Conservation (phyloP, 2,113 vertebrate genomes). For the Cebidichthys violaceus region DNA sequence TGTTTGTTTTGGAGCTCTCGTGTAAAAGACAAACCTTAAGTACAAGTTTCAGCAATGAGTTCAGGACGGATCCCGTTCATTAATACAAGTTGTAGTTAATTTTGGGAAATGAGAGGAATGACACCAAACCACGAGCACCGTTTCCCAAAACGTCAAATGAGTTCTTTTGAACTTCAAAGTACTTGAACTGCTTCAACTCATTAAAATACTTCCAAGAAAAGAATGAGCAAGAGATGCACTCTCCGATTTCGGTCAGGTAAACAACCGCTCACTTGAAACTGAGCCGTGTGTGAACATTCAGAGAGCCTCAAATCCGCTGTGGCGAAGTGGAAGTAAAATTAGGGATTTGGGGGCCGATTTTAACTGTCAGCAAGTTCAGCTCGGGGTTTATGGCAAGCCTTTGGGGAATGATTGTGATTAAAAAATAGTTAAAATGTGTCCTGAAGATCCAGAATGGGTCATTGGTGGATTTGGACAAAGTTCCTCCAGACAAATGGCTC, state of each 20-base stretch:
- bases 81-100: not conserved
- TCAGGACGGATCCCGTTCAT: not conserved
- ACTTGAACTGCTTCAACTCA: too few species aligned
- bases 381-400: not conserved
- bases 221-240: not conserved
- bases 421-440: slow-evolving; percentile 3
- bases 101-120: not conserved
- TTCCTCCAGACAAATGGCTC: slow-evolving; percentile 45
- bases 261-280: not conserved
- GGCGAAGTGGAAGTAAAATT: not conserved
- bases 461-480: slow-evolving; percentile 23
- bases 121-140: not conserved
- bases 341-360: not conserved
- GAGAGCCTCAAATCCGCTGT: not conserved
- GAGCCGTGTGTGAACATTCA: not conserved
- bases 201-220: not conserved
- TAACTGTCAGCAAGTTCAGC: not conserved
- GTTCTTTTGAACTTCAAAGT: not conserved
- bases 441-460: slow-evolving; percentile 27
- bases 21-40: not conserved
- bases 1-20: not conserved
- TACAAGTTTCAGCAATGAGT: not conserved
- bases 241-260: not conserved
- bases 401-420: not conserved
- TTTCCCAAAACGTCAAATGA: not conserved